phyloP scores from a whole-genome alignment of 2,888 invertebrate genomes.

The Meganola albula region DNA sequence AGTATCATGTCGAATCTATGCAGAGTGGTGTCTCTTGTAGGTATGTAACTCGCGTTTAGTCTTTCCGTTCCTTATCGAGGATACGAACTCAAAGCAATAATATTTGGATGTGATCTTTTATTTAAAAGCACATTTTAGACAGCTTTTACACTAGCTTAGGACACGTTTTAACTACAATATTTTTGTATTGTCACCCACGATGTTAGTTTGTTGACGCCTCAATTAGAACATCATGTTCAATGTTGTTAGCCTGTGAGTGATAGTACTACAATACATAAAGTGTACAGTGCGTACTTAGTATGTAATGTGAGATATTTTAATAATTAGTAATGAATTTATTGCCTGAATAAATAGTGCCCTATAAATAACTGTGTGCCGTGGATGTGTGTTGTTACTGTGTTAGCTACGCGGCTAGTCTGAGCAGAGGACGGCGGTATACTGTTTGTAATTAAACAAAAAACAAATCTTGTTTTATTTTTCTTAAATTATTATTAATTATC shows the following conservation, averaged over 20 bases:
- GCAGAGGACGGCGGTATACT: conserved; percentile 31
- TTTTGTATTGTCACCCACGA: conserved; percentile 26
- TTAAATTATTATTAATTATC: conserved; percentile 57
- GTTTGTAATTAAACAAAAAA: too few relatives aligned
- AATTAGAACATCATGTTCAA: conserved; percentile 34
- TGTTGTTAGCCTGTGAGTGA: conserved; percentile 49
- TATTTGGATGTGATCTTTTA: conserved; percentile 64
- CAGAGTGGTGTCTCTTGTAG: too few relatives aligned
- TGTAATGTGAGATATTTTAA: conserved; percentile 38
- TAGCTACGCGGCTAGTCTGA: conserved; percentile 33
- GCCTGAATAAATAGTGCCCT: conserved; percentile 68
- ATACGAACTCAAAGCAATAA: conserved; percentile 62
- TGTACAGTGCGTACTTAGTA: conserved; percentile 54
- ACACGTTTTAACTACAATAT: conserved; percentile 26
- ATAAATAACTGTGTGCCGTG: conserved; percentile 63
- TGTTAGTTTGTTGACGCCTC: conserved; percentile 23
- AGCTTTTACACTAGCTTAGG: conserved; percentile 46
- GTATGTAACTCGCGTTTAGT: conserved; percentile 14
- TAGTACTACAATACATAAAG: conserved; percentile 53
- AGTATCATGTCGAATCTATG: too few relatives aligned
- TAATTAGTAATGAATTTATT: conserved; percentile 41
- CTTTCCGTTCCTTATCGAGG: conserved; percentile 50
- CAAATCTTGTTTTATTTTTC: conserved; percentile 35
- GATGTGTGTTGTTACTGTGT: conserved; percentile 35
- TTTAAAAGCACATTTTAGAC: conserved; percentile 46